Evolutionary conservation across 92 coral and sea anemone species (phyloP).

Genomic region (Umimayanthus kanabou): DNA sequence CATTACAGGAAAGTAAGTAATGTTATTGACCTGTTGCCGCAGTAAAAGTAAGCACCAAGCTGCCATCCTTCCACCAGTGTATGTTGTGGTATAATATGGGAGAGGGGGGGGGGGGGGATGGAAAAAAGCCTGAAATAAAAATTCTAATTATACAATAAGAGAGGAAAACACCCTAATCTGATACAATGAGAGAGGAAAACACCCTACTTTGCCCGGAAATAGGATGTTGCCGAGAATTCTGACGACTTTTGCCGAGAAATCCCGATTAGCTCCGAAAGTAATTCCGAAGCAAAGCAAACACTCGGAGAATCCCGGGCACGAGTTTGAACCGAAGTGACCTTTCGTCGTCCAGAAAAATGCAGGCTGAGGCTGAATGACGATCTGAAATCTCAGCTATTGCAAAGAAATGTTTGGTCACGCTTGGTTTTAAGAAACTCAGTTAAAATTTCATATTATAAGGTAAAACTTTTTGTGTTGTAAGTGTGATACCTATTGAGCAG

Average conservation of each 20-base stretch:
- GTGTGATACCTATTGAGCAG: not conserved
- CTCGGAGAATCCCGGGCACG: constrained; percentile 49
- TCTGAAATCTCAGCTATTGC: not conserved
- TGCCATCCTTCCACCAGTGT: too few relatives aligned
- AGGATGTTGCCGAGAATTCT: not conserved
- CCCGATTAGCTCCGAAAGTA: constrained; percentile 3
- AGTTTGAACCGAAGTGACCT: constrained; percentile 38
- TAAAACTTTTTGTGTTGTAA: not conserved
- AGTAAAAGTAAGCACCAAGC: too few relatives aligned
- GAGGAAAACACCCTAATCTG: too few relatives aligned
- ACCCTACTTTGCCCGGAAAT: too few relatives aligned
- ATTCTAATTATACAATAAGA: too few relatives aligned
- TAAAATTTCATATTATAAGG: not conserved
- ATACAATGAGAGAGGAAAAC: too few relatives aligned
- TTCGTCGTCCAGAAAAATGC: constrained; percentile 35
- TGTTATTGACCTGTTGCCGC: too few relatives aligned
- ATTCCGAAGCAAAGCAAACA: not conserved
- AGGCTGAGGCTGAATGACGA: not conserved
- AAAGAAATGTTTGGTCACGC: not conserved
- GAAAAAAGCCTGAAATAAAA: too few relatives aligned
- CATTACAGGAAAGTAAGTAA: too few relatives aligned
- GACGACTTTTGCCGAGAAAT: constrained; percentile 25
- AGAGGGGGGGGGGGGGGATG: too few relatives aligned
- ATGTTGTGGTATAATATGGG: too few relatives aligned
- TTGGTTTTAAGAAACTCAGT: not conserved